Evolutionary conservation across 2,888 invertebrate species (phyloP).

Genomic region (Cryptophagus acutangulus): DNA sequence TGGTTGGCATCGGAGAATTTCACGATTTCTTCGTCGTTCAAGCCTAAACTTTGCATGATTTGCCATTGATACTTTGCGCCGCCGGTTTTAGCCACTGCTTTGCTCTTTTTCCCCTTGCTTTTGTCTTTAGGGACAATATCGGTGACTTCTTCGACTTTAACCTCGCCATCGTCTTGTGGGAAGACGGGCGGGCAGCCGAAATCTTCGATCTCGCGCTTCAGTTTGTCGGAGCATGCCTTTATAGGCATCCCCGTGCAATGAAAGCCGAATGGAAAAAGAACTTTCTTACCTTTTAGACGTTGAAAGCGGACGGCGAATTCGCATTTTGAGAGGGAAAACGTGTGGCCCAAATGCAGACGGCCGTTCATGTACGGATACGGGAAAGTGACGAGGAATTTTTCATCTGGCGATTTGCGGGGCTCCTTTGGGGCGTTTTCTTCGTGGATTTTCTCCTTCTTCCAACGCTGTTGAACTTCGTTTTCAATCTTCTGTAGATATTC

Average conservation of each 20-base stretch:
- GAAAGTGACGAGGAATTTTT: conserved; percentile 91
- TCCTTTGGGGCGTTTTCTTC: conserved; percentile 75
- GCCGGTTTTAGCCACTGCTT: conserved; percentile 89
- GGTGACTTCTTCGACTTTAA: conserved; percentile 51
- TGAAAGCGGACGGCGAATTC: conserved; percentile 94
- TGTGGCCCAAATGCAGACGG: conserved; percentile 93
- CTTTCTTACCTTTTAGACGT: conserved; percentile 84
- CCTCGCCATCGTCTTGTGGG: conserved; percentile 57
- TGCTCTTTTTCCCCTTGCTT: conserved; percentile 92
- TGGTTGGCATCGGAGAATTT: conserved; percentile 84
- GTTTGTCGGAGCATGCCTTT: conserved; percentile 96
- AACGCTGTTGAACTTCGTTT: conserved; percentile 73
- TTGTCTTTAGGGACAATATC: conserved; percentile 71
- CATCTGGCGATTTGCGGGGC: conserved; percentile 54
- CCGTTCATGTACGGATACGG: conserved; percentile 99
- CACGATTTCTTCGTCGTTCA: conserved; percentile 86
- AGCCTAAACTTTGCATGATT: conserved; percentile 92
- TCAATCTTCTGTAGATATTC: conserved; percentile 90
- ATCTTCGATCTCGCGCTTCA: conserved; percentile 85
- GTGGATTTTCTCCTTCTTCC: conserved; percentile 75
- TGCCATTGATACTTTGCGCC: conserved; percentile 95
- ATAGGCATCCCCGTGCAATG: conserved; percentile 99
- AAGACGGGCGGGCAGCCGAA: conserved; percentile 92
- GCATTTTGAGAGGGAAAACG: conserved; percentile 94
- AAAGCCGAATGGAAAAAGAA: conserved; percentile 95